These are phyloP conservation scores for Sylvia borin DNA, from an alignment of 2,797 vertebrate species.

Conservation along the genomic window DNA sequence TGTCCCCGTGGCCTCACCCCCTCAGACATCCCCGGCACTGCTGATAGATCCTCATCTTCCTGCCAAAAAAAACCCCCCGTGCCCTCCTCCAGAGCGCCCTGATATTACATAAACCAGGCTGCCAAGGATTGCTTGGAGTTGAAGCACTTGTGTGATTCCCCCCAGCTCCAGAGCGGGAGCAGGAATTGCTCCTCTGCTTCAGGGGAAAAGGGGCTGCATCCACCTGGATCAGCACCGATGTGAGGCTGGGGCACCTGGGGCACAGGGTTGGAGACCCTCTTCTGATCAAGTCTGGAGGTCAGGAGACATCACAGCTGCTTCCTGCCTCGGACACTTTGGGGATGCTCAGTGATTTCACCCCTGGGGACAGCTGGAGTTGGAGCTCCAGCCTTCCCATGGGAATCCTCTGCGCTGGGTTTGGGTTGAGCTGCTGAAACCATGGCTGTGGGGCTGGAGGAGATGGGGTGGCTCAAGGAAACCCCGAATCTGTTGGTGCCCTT, in stretches of 20 bases:
- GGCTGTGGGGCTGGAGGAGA: neutral
- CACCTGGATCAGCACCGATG: rapidly evolving
- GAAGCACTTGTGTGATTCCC: neutral
- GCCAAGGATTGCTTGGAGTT: neutral
- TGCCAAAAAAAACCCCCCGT: neutral
- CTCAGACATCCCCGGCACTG: neutral
- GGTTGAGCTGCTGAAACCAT: neutral
- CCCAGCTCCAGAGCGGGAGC: neutral
- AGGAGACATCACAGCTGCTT: neutral
- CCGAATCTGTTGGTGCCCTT: neutral
- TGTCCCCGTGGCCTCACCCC: rapidly evolving
- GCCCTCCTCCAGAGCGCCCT: neutral
- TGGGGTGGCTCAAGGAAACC: neutral
- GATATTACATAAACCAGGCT: conserved; percentile 6
- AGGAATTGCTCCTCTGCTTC: neutral
- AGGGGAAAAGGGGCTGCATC: neutral
- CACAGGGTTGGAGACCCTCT: neutral
- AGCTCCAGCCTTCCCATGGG: neutral
- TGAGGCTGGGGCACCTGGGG: neutral
- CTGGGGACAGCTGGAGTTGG: neutral
- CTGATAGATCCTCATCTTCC: rapidly evolving
- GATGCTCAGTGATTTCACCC: neutral
- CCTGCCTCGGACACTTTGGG: neutral
- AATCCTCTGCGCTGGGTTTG: neutral
- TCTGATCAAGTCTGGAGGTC: neutral